A percentile compares a stretch with the other conserved stretches of the same genome.
These are phyloP conservation scores for Sphaerodactylus townsendi DNA, from an alignment of 2,113 vertebrate genomes.

Conservation along the genomic window DNA sequence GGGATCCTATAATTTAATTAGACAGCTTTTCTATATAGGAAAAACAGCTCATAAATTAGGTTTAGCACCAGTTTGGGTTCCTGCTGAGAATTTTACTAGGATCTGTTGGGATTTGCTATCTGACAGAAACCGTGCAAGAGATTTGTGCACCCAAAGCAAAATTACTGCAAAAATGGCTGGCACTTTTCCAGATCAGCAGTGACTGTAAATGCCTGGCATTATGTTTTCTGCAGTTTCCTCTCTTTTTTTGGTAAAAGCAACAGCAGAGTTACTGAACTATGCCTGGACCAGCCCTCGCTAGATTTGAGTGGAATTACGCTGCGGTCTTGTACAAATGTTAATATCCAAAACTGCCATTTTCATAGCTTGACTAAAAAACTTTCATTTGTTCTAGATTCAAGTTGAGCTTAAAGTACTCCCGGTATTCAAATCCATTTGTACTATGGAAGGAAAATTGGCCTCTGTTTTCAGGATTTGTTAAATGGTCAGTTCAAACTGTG, in stretches of 20 bases:
- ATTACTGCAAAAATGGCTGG: not conserved
- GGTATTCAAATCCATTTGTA: not conserved
- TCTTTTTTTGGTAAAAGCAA: not conserved
- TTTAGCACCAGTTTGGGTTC: not conserved
- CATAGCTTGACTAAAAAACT: not conserved
- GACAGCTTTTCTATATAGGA: not conserved
- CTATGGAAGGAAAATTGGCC: not conserved
- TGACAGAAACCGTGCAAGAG: not conserved
- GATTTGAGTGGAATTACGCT: not conserved
- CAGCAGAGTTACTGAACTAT: not conserved
- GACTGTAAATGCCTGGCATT: not conserved
- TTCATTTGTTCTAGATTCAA: not conserved
- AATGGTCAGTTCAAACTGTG: not conserved
- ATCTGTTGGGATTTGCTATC: slow-evolving; percentile 1
- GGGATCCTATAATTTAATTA: not conserved
- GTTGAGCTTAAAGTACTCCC: not conserved
- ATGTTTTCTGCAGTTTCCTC: too few species aligned
- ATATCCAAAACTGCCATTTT: not conserved
- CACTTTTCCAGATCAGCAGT: not conserved
- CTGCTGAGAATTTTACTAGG: slow-evolving; percentile 13
- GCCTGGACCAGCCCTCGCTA: not conserved
- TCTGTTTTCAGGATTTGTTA: not conserved
- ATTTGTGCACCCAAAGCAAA: slow-evolving; percentile 22
- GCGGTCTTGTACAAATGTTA: not conserved
- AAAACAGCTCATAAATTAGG: slow-evolving; percentile 4